phyloP scores from a whole-genome alignment of 2,888 invertebrate genomes.

The Parnassius smintheus region DNA sequence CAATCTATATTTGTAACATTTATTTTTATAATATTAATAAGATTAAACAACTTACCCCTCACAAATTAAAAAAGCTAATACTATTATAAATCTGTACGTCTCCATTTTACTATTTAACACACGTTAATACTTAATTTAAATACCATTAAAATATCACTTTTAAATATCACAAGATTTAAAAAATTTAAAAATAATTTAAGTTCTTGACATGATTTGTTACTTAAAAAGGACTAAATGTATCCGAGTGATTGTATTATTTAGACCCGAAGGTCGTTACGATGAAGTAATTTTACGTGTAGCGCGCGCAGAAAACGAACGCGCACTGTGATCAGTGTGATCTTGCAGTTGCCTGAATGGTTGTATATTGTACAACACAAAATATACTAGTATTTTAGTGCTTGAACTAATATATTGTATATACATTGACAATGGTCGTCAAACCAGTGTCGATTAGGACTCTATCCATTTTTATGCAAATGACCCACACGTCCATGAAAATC shows the following conservation, averaged over 20 bases:
- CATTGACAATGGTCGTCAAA: conserved; percentile 6
- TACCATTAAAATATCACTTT: conserved; percentile 37
- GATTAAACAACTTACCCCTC: conserved; percentile 43
- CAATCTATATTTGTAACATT: too few species aligned
- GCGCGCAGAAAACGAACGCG: conserved; percentile 44
- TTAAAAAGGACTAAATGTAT: conserved; percentile 38
- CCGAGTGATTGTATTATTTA: conserved; percentile 36
- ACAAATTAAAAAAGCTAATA: conserved; percentile 39
- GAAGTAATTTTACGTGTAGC: conserved; percentile 40
- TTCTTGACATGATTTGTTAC: conserved; percentile 41
- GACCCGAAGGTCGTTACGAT: conserved; percentile 36
- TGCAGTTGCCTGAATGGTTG: conserved; percentile 22
- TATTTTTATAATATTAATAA: not conserved
- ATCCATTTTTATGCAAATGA: conserved; percentile 10
- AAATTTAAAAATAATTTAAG: conserved; percentile 33
- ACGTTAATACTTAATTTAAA: conserved; percentile 31
- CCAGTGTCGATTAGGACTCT: not conserved
- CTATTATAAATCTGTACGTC: conserved; percentile 38
- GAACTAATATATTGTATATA: conserved; percentile 14
- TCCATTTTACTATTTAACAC: conserved; percentile 37
- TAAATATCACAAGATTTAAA: conserved; percentile 41
- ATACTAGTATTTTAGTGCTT: conserved; percentile 1
- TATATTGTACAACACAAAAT: conserved; percentile 22
- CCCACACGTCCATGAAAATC: not conserved
- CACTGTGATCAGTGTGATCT: conserved; percentile 47